Percentiles rank a stretch among this genome's conserved stretches.
Evolutionary conservation across 1,140 invertebrate species (phyloP).

Genomic region (Sycophaga agraensis): DNA sequence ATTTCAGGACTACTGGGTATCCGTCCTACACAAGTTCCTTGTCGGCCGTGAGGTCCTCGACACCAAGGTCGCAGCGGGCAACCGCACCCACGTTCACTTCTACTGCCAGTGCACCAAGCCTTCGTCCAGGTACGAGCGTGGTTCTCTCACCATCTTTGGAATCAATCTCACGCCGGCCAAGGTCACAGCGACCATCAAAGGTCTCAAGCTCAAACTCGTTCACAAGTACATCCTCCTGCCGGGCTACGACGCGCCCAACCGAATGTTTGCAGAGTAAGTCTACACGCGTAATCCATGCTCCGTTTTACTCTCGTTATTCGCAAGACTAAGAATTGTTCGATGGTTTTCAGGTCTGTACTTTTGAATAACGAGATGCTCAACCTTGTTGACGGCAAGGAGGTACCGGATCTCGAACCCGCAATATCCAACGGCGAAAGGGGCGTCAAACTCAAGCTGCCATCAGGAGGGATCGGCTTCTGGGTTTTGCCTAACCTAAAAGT

Average conservation of each 20-base stretch:
- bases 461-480: conserved; percentile 63
- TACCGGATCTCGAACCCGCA: conserved; percentile 55
- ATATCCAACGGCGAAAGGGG: conserved; percentile 52
- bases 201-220: conserved; percentile 39
- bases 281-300: too few species aligned
- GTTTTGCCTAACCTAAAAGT: conserved; percentile 60
- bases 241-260: conserved; percentile 39
- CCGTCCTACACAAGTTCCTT: conserved; percentile 56
- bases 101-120: conserved; percentile 56
- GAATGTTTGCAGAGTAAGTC: conserved; percentile 49
- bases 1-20: conserved; percentile 58
- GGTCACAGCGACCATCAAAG: conserved; percentile 37
- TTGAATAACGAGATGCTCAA: conserved; percentile 55
- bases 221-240: conserved; percentile 49
- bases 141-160: conserved; percentile 53
- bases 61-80: conserved; percentile 37
- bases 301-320: conserved; percentile 31
- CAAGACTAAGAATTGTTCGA: too few species aligned
- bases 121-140: conserved; percentile 43
- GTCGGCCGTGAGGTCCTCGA: conserved; percentile 55
- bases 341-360: conserved; percentile 51
- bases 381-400: conserved; percentile 52
- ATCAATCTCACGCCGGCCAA: conserved; percentile 45
- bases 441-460: conserved; percentile 55
- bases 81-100: conserved; percentile 45